Conservation (phyloP, 2,113 vertebrate species). For the Percina caprodes region DNA sequence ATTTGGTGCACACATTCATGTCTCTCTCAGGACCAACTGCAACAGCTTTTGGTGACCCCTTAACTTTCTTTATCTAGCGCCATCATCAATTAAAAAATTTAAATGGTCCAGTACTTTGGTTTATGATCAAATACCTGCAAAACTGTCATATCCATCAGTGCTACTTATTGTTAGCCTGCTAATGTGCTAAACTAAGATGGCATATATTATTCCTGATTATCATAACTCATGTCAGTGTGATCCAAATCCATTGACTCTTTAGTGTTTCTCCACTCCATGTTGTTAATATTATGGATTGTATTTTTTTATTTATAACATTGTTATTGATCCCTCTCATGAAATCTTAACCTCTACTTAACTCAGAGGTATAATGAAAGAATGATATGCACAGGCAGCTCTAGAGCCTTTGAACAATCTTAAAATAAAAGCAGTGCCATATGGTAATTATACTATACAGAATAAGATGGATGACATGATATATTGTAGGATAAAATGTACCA, state of each 20-base stretch:
- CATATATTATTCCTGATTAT: too few relatives aligned
- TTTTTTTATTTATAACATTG: too few relatives aligned
- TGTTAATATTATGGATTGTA: not conserved
- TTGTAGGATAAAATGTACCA: conserved; percentile 15
- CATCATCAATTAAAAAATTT: not conserved
- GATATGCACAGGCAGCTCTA: conserved; percentile 3
- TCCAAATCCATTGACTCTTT: not conserved
- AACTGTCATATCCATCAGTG: not conserved
- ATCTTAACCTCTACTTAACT: not conserved
- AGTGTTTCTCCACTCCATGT: not conserved
- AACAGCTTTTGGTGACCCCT: not conserved
- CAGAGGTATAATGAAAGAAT: conserved; percentile 16
- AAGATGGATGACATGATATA: not conserved
- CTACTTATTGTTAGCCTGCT: not conserved
- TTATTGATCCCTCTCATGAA: conserved; percentile 7
- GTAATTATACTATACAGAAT: not conserved
- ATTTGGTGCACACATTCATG: not conserved
- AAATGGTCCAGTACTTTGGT: too few relatives aligned
- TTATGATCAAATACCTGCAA: not conserved
- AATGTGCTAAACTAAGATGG: not conserved
- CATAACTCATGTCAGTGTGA: not conserved
- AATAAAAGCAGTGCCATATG: not conserved
- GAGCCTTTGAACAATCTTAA: not conserved
- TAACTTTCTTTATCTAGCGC: not conserved
- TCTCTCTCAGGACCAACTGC: too few relatives aligned